These are phyloP conservation scores for Pitangus sulphuratus DNA, from an alignment of 2,797 vertebrate genomes.

Conservation along the genomic window DNA sequence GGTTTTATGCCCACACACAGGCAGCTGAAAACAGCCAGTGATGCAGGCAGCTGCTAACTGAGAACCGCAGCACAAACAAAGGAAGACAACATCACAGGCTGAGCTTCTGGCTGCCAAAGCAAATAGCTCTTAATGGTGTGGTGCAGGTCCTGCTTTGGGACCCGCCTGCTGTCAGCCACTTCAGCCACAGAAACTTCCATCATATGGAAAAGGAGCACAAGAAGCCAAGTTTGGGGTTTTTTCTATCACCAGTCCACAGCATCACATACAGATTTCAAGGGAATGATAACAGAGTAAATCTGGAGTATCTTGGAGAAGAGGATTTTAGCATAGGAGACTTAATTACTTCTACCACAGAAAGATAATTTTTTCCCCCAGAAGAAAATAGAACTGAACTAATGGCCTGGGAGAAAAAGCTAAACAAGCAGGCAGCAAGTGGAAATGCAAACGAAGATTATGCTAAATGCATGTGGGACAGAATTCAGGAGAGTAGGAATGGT, in stretches of 20 bases:
- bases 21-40: neutral
- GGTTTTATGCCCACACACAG: constrained; percentile 32
- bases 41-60: neutral
- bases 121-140: neutral
- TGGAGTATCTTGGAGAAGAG: neutral
- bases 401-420: constrained; percentile 6
- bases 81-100: neutral
- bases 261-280: neutral
- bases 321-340: neutral
- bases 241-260: neutral
- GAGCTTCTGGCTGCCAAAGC: neutral
- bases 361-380: neutral
- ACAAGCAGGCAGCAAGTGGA: neutral
- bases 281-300: neutral
- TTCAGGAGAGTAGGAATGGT: neutral
- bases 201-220: neutral
- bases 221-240: neutral
- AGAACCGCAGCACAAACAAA: neutral
- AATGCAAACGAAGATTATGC: constrained; percentile 34
- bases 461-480: neutral
- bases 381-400: neutral
- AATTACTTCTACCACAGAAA: neutral
- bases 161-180: neutral
- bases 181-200: neutral
- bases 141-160: neutral